phyloP scores from a whole-genome alignment of 2,888 invertebrate species.

The Tipula vernalis region DNA sequence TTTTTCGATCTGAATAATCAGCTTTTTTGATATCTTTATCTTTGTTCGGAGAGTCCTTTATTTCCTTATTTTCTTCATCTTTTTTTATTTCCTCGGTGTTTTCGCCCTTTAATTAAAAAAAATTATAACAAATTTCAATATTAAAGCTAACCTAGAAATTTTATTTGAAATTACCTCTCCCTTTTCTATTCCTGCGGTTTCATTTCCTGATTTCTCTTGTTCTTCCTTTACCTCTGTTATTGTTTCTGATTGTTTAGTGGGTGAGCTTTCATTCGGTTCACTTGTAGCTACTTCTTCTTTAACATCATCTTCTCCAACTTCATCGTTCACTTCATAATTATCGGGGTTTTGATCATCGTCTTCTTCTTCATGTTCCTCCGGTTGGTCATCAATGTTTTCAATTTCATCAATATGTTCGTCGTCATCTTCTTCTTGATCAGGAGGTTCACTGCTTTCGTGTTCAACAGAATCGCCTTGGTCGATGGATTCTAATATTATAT shows the following conservation, averaged over 20 bases:
- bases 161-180: neutral
- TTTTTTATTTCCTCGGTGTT: neutral
- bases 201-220: slow-evolving; percentile 31
- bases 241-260: slow-evolving; percentile 37
- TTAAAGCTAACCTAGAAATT: neutral
- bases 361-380: slow-evolving; percentile 11
- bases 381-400: neutral
- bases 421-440: neutral
- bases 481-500: neutral
- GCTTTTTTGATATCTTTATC: neutral
- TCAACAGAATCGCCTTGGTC: neutral
- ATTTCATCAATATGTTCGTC: neutral
- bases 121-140: neutral
- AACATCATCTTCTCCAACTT: slow-evolving; percentile 23
- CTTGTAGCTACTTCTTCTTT: slow-evolving; percentile 17
- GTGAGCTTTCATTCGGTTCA: slow-evolving; percentile 19
- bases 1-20: slow-evolving; percentile 13
- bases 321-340: slow-evolving; percentile 31
- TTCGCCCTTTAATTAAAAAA: neutral
- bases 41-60: neutral
- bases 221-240: slow-evolving; percentile 33
- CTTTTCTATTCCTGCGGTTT: slow-evolving; percentile 26
- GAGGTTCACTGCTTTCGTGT: neutral
- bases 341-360: slow-evolving; percentile 26
- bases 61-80: neutral